Evolutionary conservation across 2,113 vertebrate genomes (phyloP).

Genomic region (Datnioides undecimradiatus): DNA sequence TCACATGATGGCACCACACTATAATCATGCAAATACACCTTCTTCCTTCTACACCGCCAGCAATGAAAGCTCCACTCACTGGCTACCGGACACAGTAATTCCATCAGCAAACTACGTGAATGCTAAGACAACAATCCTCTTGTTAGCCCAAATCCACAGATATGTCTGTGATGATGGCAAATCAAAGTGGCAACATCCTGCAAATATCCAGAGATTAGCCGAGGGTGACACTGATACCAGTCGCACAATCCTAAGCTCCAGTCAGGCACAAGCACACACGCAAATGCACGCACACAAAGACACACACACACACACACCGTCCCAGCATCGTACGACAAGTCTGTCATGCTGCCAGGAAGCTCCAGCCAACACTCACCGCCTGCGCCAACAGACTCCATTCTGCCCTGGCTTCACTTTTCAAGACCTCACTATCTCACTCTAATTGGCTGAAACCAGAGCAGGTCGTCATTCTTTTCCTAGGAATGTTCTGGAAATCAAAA

Average conservation of each 20-base stretch:
- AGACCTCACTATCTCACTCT: slow-evolving; percentile 77
- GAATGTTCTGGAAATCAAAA: slow-evolving; percentile 71
- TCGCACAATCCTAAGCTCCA: slow-evolving; percentile 38
- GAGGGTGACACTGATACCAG: slow-evolving; percentile 71
- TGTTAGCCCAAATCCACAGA: slow-evolving; percentile 69
- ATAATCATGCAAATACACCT: slow-evolving; percentile 20
- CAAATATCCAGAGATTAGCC: slow-evolving; percentile 76
- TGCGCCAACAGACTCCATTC: slow-evolving; percentile 75
- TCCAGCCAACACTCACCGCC: slow-evolving; percentile 74
- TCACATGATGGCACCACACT: background rate
- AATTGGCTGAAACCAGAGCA: slow-evolving; percentile 82
- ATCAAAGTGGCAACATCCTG: slow-evolving; percentile 73
- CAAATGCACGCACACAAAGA: slow-evolving; percentile 30
- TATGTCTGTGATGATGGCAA: slow-evolving; percentile 63
- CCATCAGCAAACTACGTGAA: slow-evolving; percentile 51
- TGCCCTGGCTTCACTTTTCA: slow-evolving; percentile 74
- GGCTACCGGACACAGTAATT: slow-evolving; percentile 58
- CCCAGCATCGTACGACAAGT: slow-evolving; percentile 53
- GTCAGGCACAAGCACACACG: slow-evolving; percentile 14
- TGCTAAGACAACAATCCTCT: slow-evolving; percentile 73
- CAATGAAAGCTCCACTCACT: slow-evolving; percentile 53
- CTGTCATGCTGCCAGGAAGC: slow-evolving; percentile 74
- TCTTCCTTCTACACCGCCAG: slow-evolving; percentile 7
- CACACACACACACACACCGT: slow-evolving; percentile 21
- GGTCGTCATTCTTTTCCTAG: slow-evolving; percentile 57